Conservation (phyloP, 2,888 invertebrate species). For the Synergus gifuensis region DNA sequence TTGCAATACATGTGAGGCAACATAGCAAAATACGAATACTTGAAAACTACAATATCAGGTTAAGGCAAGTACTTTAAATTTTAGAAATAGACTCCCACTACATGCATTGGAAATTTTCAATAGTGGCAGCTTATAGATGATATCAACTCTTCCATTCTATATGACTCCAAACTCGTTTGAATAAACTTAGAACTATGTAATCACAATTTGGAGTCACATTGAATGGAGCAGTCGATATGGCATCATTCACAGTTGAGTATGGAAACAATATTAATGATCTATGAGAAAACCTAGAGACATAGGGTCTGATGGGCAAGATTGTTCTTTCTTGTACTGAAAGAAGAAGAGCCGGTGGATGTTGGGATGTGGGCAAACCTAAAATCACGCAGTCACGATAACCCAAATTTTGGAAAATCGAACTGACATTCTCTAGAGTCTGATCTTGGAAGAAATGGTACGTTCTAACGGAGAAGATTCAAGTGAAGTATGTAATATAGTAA, state of each 20-base stretch:
- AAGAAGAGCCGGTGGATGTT: conserved; percentile 23
- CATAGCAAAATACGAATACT: no score
- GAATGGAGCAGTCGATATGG: not conserved
- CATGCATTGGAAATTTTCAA: no score
- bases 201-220: not conserved
- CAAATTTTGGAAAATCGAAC: conserved; percentile 29
- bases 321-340: not conserved
- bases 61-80: no score
- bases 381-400: conserved; percentile 35
- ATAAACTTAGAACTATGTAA: no score
- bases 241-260: not conserved
- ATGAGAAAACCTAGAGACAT: not conserved
- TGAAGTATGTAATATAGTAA: not conserved
- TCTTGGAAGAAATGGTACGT: conserved; percentile 20
- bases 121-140: not conserved
- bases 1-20: no score
- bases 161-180: not conserved
- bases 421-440: not conserved
- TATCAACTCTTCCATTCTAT: not conserved
- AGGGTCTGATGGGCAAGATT: not conserved
- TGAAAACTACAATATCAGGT: no score
- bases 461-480: conserved; percentile 22
- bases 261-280: not conserved
- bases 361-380: not conserved
- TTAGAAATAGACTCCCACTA: no score